phyloP scores from a whole-genome alignment of 2,113 vertebrate species.

The Callaeas wilsoni region DNA sequence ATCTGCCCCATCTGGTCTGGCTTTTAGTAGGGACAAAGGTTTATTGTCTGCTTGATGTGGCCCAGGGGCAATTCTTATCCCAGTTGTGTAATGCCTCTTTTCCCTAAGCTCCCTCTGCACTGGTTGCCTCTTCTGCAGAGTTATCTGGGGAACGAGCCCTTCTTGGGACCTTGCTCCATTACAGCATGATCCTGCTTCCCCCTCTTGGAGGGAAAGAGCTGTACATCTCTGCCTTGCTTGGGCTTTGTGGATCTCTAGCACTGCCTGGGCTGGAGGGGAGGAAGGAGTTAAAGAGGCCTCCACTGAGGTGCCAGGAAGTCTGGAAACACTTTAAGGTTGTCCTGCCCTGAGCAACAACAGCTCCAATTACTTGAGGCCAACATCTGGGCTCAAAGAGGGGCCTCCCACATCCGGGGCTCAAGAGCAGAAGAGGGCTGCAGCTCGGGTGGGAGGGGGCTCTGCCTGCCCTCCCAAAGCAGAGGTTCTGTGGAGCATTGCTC shows the following conservation, averaged over 20 bases:
- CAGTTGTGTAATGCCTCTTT: not conserved
- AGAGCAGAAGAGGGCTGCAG: not conserved
- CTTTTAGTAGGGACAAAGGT: not conserved
- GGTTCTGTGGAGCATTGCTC: not conserved
- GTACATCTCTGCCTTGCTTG: not conserved
- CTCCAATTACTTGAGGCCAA: conserved; percentile 35
- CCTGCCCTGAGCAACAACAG: not conserved
- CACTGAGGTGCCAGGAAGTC: conserved; percentile 10
- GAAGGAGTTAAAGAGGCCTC: conserved; percentile 57
- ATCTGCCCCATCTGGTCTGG: not conserved
- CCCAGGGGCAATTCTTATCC: not conserved
- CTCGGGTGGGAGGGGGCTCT: rapidly evolving
- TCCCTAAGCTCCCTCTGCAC: too few relatives aligned
- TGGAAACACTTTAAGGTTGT: conserved; percentile 36
- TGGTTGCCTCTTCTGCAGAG: not conserved
- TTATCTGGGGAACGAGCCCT: not conserved
- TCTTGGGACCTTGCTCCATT: not conserved
- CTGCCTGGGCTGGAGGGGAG: not conserved
- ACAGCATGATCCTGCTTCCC: not conserved
- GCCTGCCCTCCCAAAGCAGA: not conserved
- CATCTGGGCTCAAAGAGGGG: not conserved
- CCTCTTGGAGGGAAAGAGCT: not conserved
- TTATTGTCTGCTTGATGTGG: not conserved
- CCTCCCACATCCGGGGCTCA: not conserved
- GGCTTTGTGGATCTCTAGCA: not conserved